Evolutionary conservation across 2,113 vertebrate genomes (phyloP).

Genomic region (Salvelinus fontinalis): DNA sequence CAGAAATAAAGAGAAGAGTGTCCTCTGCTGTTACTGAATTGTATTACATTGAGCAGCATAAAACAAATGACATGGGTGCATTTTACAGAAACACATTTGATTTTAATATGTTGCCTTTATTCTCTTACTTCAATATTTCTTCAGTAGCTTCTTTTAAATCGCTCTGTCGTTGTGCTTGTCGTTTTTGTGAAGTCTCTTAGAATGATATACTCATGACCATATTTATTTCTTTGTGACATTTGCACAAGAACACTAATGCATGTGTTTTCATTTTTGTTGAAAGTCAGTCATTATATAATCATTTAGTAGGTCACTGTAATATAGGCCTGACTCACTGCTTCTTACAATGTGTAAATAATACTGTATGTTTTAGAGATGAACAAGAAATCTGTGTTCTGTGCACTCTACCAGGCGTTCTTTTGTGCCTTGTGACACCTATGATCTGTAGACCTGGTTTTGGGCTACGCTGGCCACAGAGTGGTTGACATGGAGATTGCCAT

Average conservation of each 20-base stretch:
- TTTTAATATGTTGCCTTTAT: neutral
- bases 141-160: neutral
- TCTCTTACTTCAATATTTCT: neutral
- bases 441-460: neutral
- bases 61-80: constrained; percentile 15
- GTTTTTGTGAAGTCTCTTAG: constrained; percentile 13
- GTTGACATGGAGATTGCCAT: neutral
- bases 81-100: neutral
- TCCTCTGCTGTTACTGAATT: constrained; percentile 36
- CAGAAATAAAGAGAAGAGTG: constrained; percentile 8
- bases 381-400: neutral
- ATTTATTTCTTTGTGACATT: constrained; percentile 52
- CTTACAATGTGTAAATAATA: constrained; percentile 21
- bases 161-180: neutral
- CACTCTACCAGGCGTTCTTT: neutral
- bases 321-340: constrained; percentile 24
- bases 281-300: constrained; percentile 1
- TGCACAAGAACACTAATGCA: constrained; percentile 57
- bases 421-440: neutral
- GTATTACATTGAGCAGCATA: constrained; percentile 19
- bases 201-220: constrained; percentile 32
- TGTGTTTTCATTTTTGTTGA: constrained; percentile 25
- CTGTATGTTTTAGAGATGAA: neutral
- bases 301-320: constrained; percentile 26
- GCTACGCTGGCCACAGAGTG: neutral